Conservation (phyloP, 2,888 invertebrate species). For the Drosophila pegasa region DNA sequence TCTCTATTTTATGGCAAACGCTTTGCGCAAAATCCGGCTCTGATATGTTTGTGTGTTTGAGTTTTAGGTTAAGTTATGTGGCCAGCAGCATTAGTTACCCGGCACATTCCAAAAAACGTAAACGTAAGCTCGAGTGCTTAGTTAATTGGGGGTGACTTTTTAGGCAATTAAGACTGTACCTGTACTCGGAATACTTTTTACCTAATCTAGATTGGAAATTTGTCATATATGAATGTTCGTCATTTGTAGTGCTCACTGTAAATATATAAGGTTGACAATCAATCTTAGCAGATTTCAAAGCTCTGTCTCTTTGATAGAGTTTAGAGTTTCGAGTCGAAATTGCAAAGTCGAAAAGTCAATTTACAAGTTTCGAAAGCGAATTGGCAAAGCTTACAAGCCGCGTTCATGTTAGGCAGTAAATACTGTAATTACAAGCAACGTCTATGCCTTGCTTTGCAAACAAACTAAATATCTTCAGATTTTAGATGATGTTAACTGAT, state of each 20-base stretch:
- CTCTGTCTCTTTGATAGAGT: background rate
- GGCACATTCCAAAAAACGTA: constrained; percentile 23
- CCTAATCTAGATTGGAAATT: no score
- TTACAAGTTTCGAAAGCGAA: background rate
- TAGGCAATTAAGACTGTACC: background rate
- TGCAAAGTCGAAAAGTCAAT: background rate
- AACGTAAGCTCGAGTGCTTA: background rate
- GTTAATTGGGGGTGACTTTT: no score
- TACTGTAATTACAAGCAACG: background rate
- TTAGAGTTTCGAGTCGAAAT: no score
- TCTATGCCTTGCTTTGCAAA: no score
- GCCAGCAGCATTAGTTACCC: constrained; percentile 43
- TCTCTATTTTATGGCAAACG: constrained; percentile 58
- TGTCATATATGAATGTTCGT: no score
- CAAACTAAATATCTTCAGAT: no score
- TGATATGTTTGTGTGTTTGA: constrained; percentile 66
- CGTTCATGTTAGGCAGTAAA: background rate
- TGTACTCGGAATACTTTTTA: no score
- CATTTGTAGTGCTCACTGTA: no score
- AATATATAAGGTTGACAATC: no score
- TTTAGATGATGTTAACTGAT: no score
- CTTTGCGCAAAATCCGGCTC: constrained; percentile 62
- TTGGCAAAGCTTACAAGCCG: background rate
- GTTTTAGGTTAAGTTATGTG: constrained; percentile 61
- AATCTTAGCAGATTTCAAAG: background rate